Evolutionary conservation across 1,140 invertebrate genomes (phyloP), one percentile per base, ranked within the genome.

Genomic region (Diplogasteroides magnus): DNA sequence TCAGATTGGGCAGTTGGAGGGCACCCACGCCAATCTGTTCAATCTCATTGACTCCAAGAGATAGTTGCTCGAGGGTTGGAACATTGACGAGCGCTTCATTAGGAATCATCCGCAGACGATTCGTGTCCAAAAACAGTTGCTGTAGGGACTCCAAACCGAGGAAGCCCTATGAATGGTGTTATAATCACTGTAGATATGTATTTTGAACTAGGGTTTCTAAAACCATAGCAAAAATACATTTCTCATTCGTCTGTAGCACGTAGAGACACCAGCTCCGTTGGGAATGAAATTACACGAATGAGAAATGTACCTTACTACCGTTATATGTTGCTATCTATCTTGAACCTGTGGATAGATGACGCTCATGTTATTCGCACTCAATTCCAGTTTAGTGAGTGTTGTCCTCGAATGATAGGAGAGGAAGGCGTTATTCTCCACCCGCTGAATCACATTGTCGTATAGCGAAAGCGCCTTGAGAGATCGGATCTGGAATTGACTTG

Each of bases 301-400:
- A n/a, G n/a, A n/a, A n/a, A n/a, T n/a, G n/a, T n/a, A n/a, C n/a
- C n/a, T n/a, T n/a, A n/a, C n/a, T n/a, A n/a, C n/a, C n/a, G n/a
- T n/a, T n/a, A n/a, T n/a, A n/a, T n/a, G n/a, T n/a, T n/a, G n/a
- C n/a, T 15, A 19, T 56, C 55, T 56, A 19, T 56, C 23, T 56
- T 0, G 15, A 14, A 26, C 28, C 1, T 64, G 66, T 19, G 77
- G 61, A 60, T 71, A 68, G 31, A 78, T 73, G 14, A 67, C 68
- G 59, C 68, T 73, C 29, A 78, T 64, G 25, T 76, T 70, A 62
- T 78, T 78, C 23, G 71, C 74, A 58, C 77, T 78, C n/a, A 78
- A 65, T 55, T 78, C 77, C 1, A 78, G 61, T 65, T 73, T 72
- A n/a, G 27, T 23, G 31, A 76, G 37, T 13, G 32, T 59, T 15